Evolutionary conservation across 2,888 invertebrate species (phyloP).

Genomic region (Tortricodes alternella): DNA sequence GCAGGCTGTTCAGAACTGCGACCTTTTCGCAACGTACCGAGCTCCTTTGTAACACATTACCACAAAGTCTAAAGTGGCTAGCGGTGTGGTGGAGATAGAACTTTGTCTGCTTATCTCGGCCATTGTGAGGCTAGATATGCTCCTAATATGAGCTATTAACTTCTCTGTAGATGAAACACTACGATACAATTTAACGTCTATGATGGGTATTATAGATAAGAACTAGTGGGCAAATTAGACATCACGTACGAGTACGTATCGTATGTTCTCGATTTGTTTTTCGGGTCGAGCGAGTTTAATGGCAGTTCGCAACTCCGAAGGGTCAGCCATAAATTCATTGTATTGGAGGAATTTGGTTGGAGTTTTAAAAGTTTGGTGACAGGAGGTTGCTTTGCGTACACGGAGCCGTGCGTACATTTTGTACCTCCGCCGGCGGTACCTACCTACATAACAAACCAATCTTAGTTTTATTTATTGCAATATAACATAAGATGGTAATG

Average conservation of each 20-base stretch:
- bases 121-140: conserved; percentile 38
- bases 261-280: conserved; percentile 28
- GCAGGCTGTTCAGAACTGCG: conserved; percentile 38
- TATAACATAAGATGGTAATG: too few species aligned
- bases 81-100: conserved; percentile 7
- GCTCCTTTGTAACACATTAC: conserved; percentile 3
- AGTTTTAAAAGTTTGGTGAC: conserved; percentile 25
- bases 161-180: conserved; percentile 47
- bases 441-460: too few species aligned
- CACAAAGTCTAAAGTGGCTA: conserved; percentile 28
- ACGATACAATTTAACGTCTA: conserved; percentile 54
- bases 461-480: too few species aligned
- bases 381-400: conserved; percentile 20
- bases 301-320: conserved; percentile 26
- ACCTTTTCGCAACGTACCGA: conserved; percentile 38
- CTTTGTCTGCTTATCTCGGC: conserved; percentile 16
- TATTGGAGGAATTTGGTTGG: conserved; percentile 24
- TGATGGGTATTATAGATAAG: conserved; percentile 58
- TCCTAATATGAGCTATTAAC: conserved; percentile 58
- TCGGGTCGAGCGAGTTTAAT: conserved; percentile 34
- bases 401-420: not conserved
- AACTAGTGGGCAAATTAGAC: conserved; percentile 42
- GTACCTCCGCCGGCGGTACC: not conserved
- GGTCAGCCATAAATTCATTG: conserved; percentile 29
- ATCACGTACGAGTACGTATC: conserved; percentile 25